Conservation (phyloP, 2,797 vertebrate genomes). For the Falco novaeseelandiae region DNA sequence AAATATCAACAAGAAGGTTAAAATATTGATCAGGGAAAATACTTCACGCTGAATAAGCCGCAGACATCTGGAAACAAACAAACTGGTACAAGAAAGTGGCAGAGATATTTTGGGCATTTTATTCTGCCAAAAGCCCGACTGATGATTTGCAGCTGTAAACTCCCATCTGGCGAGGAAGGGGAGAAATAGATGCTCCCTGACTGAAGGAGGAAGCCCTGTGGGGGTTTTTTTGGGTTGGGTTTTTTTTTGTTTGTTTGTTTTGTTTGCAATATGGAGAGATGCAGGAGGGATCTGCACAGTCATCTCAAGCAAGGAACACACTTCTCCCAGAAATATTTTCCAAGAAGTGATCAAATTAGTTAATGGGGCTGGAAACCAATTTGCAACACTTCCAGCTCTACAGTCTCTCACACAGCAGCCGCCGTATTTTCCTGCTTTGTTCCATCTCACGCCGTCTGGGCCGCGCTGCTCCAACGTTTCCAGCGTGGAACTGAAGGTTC, state of each 20-base stretch:
- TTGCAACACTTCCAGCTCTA: background rate
- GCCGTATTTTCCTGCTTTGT: accelerated
- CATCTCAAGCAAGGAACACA: background rate
- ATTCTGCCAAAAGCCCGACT: background rate
- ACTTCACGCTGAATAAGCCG: conserved; percentile 6
- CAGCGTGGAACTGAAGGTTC: background rate
- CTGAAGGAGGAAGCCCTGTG: background rate
- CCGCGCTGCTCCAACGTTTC: background rate
- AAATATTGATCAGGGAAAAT: conserved; percentile 63
- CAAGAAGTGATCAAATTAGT: background rate
- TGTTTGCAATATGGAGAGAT: background rate
- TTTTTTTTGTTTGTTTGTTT: background rate
- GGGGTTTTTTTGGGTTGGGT: background rate
- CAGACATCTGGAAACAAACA: conserved; percentile 62
- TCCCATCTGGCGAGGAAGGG: background rate
- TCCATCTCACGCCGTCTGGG: background rate
- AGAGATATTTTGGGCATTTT: background rate
- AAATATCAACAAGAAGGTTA: conserved; percentile 68
- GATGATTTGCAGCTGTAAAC: conserved; percentile 19
- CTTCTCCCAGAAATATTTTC: background rate
- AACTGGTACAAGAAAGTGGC: background rate
- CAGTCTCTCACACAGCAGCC: background rate
- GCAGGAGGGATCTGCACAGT: background rate
- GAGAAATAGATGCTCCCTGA: background rate
- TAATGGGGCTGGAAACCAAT: background rate